Evolutionary conservation across 2,113 vertebrate species (phyloP).

Genomic region (Leptodactylus fuscus): DNA sequence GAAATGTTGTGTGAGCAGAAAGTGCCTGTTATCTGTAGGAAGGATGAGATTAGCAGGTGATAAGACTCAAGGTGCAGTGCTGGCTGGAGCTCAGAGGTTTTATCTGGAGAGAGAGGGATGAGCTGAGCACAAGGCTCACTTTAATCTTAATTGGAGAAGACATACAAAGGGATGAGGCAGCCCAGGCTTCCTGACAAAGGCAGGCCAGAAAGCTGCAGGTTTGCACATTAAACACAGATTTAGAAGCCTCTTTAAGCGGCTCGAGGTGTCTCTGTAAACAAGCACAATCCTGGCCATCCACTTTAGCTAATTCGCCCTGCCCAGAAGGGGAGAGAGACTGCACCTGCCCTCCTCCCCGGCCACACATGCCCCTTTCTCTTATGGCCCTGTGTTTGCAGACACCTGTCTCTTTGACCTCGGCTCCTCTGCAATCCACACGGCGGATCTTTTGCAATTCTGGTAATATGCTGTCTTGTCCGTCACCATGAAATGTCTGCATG

Average conservation of each 20-base stretch:
- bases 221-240: constrained; percentile 84
- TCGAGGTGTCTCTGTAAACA: constrained; percentile 81
- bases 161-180: constrained; percentile 68
- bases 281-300: constrained; percentile 82
- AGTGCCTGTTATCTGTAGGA: constrained; percentile 48
- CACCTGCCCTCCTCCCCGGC: constrained; percentile 31
- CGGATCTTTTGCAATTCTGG: constrained; percentile 13
- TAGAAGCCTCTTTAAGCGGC: constrained; percentile 78
- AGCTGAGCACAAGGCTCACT: constrained; percentile 65
- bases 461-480: constrained; percentile 8
- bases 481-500: not conserved
- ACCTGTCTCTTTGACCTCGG: constrained; percentile 35
- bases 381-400: constrained; percentile 36
- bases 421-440: constrained; percentile 14
- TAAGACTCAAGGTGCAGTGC: constrained; percentile 67
- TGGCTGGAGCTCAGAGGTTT: constrained; percentile 70
- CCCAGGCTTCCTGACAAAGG: constrained; percentile 65
- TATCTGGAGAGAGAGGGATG: constrained; percentile 67
- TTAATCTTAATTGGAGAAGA: constrained; percentile 75
- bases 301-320: constrained; percentile 81
- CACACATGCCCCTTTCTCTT: constrained; percentile 20
- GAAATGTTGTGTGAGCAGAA: constrained; percentile 47
- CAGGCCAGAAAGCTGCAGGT: constrained; percentile 78
- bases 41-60: constrained; percentile 64
- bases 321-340: constrained; percentile 60